Evolutionary conservation across 2,113 vertebrate species (phyloP).

Genomic region (Ctenomys sociabilis): DNA sequence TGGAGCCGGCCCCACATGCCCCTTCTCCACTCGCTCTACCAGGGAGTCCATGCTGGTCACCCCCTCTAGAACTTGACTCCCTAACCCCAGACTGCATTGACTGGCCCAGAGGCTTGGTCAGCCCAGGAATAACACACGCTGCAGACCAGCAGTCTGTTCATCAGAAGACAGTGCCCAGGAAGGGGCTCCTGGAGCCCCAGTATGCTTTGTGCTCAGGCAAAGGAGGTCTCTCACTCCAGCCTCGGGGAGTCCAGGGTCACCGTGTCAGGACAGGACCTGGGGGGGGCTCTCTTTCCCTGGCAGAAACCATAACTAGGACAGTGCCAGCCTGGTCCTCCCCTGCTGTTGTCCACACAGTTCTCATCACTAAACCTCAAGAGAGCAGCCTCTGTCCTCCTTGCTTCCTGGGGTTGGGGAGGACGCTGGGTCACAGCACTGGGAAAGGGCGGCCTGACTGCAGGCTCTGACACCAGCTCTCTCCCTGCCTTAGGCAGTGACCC

Average conservation of each 20-base stretch:
- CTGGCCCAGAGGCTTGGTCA: background rate
- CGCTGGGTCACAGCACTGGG: background rate
- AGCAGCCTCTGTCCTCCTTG: background rate
- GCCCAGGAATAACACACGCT: background rate
- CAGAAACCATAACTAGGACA: fast-evolving
- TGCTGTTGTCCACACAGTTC: background rate
- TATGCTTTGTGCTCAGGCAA: background rate
- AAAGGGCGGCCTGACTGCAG: background rate
- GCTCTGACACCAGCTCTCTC: background rate
- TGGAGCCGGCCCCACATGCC: background rate
- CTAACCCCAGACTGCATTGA: background rate
- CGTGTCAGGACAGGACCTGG: background rate
- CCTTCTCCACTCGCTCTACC: too few species aligned
- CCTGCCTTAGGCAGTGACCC: background rate
- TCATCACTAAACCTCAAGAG: fast-evolving
- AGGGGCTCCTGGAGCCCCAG: background rate
- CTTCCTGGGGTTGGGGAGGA: background rate
- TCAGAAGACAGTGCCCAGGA: background rate
- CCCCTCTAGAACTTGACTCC: background rate
- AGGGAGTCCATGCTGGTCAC: background rate
- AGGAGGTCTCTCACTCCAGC: background rate
- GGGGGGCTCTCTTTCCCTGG: background rate
- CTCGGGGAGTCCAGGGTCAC: fast-evolving
- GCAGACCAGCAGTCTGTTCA: background rate
- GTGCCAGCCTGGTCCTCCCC: background rate